Base-by-base conservation (phyloP, 1,140 invertebrate species). In the Cephus cinctus region DNA sequence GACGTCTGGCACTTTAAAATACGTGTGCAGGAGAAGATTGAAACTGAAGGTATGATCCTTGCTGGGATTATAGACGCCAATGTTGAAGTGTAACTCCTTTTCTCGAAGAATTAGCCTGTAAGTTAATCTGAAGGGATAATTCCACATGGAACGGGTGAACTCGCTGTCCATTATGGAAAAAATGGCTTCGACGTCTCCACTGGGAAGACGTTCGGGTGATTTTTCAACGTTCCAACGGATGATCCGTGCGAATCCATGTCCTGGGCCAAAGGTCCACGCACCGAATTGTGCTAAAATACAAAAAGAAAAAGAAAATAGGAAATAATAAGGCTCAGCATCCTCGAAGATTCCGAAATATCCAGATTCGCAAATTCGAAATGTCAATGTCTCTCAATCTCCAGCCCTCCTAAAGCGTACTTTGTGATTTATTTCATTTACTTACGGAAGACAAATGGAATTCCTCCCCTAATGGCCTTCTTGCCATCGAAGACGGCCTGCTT, bases 391-490 rank as follows among this genome's bases (percentile, higher is more conserved):
- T n/a, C n/a, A n/a, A n/a, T n/a, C n/a, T n/a, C n/a, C n/a, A n/a
- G n/a, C n/a, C n/a, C n/a, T n/a, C n/a, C n/a, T n/a, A n/a, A n/a
- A n/a, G n/a, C n/a, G n/a, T n/a, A n/a, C n/a, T n/a, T n/a, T n/a
- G n/a, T n/a, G n/a, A n/a, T n/a, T n/a, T n/a, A n/a, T n/a, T n/a
- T 8, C 14, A 20, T 55, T 52, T 73, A 92, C 91, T 94, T 85
- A 96, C 93, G 94, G 79, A 96, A 97, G 55, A 97, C 90, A 75
- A 97, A 90, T 49, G 93, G 93, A 75, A 96, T 94, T 65, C 94
- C 94, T 65, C 94, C 94, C 70, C 93, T 82, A 71, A 96, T 97
- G 22, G 92, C 88, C 73, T 94, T 92, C 73, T 95, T 94, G 43
- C 92, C 92, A 82, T 96, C 92, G 78, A 97, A 96, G 21, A 94